phyloP scores from a whole-genome alignment of 1,140 invertebrate species.

The Ruditapes philippinarum region DNA sequence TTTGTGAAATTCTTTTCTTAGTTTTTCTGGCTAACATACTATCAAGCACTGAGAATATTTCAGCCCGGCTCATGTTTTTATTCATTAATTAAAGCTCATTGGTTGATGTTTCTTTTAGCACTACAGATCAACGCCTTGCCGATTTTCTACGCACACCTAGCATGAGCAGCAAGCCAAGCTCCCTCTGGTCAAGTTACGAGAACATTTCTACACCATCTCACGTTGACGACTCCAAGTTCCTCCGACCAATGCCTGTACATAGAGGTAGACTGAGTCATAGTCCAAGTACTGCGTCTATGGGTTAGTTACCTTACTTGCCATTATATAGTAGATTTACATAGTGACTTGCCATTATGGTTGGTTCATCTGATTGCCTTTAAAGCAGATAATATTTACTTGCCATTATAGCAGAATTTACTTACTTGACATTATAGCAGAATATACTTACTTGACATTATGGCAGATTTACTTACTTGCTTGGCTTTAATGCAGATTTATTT shows the following conservation, averaged over 20 bases:
- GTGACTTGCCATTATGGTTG: too few species aligned
- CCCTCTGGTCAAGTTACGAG: conserved; percentile 83
- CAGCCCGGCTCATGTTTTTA: too few species aligned
- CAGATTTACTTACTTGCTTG: too few species aligned
- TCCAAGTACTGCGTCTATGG: conserved; percentile 69
- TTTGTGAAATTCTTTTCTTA: too few species aligned
- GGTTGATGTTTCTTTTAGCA: conserved; percentile 52
- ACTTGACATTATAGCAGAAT: too few species aligned
- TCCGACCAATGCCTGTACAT: neutral
- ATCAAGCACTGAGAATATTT: too few species aligned
- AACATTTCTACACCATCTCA: conserved; percentile 81
- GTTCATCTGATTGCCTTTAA: neutral
- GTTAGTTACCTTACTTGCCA: conserved; percentile 52
- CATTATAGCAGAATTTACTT: too few species aligned
- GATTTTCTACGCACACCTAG: conserved; percentile 77
- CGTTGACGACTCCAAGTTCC: conserved; percentile 41
- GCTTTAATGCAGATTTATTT: too few species aligned
- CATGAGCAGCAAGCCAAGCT: conserved; percentile 73
- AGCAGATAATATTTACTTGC: neutral
- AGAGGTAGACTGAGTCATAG: conserved; percentile 70
- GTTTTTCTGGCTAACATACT: too few species aligned
- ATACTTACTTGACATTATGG: too few species aligned
- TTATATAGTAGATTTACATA: too few species aligned
- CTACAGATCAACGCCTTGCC: conserved; percentile 67
- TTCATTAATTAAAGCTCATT: too few species aligned